Evolutionary conservation across 2,888 invertebrate genomes (phyloP).

Genomic region (Zygaena filipendulae): DNA sequence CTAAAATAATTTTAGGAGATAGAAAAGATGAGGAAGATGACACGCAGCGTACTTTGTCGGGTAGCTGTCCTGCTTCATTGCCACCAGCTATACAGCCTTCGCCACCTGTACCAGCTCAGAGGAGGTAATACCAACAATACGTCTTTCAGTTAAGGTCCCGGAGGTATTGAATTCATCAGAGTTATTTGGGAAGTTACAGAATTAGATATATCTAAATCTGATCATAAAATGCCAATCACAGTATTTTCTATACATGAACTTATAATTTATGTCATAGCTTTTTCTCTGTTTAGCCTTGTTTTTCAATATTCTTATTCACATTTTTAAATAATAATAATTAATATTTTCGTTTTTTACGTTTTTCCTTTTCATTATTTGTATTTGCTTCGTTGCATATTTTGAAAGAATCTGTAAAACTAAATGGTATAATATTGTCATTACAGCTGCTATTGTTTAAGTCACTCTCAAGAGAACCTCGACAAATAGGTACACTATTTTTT

Average conservation of each 20-base stretch:
- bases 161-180: too few species aligned
- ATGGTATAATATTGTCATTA: conserved; percentile 37
- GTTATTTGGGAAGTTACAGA: too few species aligned
- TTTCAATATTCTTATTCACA: too few species aligned
- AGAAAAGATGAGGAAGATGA: conserved; percentile 41
- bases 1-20: conserved; percentile 31
- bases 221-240: too few species aligned
- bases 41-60: conserved; percentile 35
- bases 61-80: conserved; percentile 56
- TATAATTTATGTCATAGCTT: conserved; percentile 9
- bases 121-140: conserved; percentile 37
- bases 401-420: conserved; percentile 8
- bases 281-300: conserved; percentile 10
- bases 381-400: too few species aligned
- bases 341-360: too few species aligned
- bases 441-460: conserved; percentile 69
- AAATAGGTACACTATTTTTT: conserved; percentile 61
- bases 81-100: conserved; percentile 46
- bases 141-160: neutral
- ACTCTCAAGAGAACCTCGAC: conserved; percentile 57
- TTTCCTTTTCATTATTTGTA: too few species aligned
- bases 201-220: too few species aligned
- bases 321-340: too few species aligned
- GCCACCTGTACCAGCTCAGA: conserved; percentile 58
- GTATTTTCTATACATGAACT: too few species aligned